phyloP scores from a whole-genome alignment of 2,797 vertebrate genomes.

The Morus bassanus region DNA sequence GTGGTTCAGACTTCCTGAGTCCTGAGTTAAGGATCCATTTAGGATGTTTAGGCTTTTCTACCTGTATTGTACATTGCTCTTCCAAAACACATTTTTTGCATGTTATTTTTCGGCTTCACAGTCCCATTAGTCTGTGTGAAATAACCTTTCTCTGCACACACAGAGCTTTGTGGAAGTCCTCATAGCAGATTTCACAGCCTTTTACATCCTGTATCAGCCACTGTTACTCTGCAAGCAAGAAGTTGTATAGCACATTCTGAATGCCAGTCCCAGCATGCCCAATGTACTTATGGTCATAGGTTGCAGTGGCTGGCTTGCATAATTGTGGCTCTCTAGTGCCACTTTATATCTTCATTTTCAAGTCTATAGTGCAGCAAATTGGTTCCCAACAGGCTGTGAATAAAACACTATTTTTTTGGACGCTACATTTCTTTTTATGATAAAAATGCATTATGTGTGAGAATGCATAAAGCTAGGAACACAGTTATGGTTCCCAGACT shows the following conservation, averaged over 20 bases:
- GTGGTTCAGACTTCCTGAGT: not conserved
- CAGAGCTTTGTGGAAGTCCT: not conserved
- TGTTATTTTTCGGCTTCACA: accelerated
- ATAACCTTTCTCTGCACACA: not conserved
- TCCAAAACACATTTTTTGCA: not conserved
- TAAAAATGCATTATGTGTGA: not conserved
- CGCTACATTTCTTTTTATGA: constrained; percentile 25
- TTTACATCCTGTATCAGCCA: not conserved
- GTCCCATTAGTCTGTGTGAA: not conserved
- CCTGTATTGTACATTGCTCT: not conserved
- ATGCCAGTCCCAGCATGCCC: not conserved
- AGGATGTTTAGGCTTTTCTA: not conserved
- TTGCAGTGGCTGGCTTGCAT: not conserved
- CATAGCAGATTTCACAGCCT: accelerated
- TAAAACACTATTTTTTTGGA: not conserved
- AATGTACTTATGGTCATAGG: not conserved
- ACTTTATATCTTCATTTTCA: constrained; percentile 36
- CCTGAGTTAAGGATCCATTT: not conserved
- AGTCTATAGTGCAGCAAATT: constrained; percentile 30
- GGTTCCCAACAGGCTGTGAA: constrained; percentile 16
- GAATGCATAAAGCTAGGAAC: not conserved
- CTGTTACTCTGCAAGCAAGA: not conserved
- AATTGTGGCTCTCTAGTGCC: not conserved
- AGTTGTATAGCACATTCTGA: not conserved
- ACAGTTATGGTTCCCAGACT: not conserved